Evolutionary conservation across 2,113 vertebrate species (phyloP).

Genomic region (Gymnarchus niloticus): DNA sequence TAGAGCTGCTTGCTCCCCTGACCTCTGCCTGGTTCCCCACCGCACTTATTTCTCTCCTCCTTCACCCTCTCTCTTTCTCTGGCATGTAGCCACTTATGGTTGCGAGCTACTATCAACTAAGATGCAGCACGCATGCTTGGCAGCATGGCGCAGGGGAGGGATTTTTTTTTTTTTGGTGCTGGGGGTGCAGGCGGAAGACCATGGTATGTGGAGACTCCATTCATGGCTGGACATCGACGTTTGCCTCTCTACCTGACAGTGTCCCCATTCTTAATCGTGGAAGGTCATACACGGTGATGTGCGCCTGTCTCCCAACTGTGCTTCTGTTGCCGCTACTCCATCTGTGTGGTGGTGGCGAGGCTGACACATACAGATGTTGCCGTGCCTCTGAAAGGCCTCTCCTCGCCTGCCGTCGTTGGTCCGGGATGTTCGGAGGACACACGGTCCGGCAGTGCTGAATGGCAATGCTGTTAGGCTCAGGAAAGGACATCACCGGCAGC

Average conservation of each 20-base stretch:
- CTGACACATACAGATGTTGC: not conserved
- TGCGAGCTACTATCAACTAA: not conserved
- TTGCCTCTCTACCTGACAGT: too few relatives aligned
- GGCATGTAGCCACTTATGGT: not conserved
- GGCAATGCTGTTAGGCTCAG: not conserved
- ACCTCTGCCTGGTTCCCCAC: conserved; percentile 21
- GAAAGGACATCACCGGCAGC: not conserved
- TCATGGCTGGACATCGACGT: not conserved
- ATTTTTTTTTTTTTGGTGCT: not conserved
- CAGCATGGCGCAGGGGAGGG: not conserved
- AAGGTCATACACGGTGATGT: not conserved
- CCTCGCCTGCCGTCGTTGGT: conserved; percentile 39
- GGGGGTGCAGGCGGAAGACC: not conserved
- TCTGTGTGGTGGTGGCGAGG: not conserved
- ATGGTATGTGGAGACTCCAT: not conserved
- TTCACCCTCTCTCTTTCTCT: conserved; percentile 30
- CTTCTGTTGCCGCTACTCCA: not conserved
- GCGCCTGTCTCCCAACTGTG: not conserved
- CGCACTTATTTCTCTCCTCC: not conserved
- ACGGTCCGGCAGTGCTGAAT: not conserved
- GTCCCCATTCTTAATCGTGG: not conserved
- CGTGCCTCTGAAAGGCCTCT: not conserved
- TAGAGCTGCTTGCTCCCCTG: conserved; percentile 36
- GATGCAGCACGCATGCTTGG: not conserved
- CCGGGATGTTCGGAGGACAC: conserved; percentile 25